Base-by-base conservation (phyloP, 2,888 invertebrate species). In the Lycophotia porphyrea region DNA sequence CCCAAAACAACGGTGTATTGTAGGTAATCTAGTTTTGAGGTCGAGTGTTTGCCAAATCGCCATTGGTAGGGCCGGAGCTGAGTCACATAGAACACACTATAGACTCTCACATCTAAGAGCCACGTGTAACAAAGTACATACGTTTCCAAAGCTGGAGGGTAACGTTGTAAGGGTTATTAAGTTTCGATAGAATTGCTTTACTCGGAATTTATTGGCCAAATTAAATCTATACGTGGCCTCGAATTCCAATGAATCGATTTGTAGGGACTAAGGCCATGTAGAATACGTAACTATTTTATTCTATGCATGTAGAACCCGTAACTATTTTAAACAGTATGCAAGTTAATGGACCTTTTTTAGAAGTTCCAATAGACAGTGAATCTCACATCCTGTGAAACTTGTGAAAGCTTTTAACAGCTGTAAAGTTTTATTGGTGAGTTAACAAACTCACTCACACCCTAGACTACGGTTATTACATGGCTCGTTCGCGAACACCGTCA, bases 1-100 rank as follows among this genome's bases (percentile, higher is more conserved):
- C 84, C 85, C 80, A 86, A 87, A 88, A 89, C 86, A 88, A 86
- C 87, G 80, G 81, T 84, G 81, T 83, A 74, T 80, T 84, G 81
- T 83, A 74, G 74, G 85, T 89, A 90, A 89, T 90, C 84, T 88
- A 90, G 82, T 90, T 91, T 86, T 85, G 86, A 85, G 86, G 89
- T 88, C 88, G 85, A 82, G 79, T 86, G 74, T 83, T 76, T 74
- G 86, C 84, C 72, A 39, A 52, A 72, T 39, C 71, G 39, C 24
- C 79, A 85, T 88, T 91, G 88, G 88, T 91, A 90, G 90, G 88
- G 81, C 76, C 75, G 80, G 87, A 27, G 69, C 86, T 90, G 90
- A 91, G 83, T 91, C 88, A 89, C 84, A 80, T 84, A 88, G 89
- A 82, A 80, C 86, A 88, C 74, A 80, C 86, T 88, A 84, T 82